phyloP scores from a whole-genome alignment of 1,140 invertebrate species.

The Brachionus koreanus region DNA sequence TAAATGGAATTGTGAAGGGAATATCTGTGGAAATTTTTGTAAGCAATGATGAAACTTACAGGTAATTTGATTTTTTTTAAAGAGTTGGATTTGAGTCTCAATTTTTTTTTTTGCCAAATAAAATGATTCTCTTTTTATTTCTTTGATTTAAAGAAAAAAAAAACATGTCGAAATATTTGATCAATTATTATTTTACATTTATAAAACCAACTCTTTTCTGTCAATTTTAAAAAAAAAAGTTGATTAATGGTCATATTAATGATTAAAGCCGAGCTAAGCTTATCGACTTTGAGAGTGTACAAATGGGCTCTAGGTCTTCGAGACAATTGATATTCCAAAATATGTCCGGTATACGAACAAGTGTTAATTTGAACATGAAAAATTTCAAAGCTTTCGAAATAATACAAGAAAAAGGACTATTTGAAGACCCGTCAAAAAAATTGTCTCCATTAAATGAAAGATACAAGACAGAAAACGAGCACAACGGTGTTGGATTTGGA shows the following conservation, averaged over 20 bases:
- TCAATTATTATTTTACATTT: too few species aligned
- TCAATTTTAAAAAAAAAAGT: neutral
- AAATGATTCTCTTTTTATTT: too few species aligned
- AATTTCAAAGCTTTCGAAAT: slow-evolving; percentile 6
- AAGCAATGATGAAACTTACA: neutral
- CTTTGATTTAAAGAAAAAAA: too few species aligned
- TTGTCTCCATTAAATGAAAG: neutral
- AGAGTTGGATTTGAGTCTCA: too few species aligned
- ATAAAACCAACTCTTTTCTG: too few species aligned
- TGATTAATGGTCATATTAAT: too few species aligned
- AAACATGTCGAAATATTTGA: too few species aligned
- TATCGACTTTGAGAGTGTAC: neutral
- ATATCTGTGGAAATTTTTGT: slow-evolving; percentile 31
- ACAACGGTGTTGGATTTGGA: neutral
- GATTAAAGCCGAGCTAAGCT: slow-evolving; percentile 1
- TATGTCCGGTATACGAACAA: slow-evolving; percentile 12
- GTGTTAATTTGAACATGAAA: neutral
- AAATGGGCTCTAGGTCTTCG: neutral
- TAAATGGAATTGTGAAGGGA: neutral
- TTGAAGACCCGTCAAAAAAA: neutral
- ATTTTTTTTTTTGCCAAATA: too few species aligned
- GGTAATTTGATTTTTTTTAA: neutral
- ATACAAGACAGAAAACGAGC: neutral
- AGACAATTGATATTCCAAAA: slow-evolving; percentile 23
- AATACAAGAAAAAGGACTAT: neutral